A percentile compares a stretch with the other conserved stretches of the same genome.
These are phyloP conservation scores for Wiebesia pumilae DNA, from an alignment of 1,140 invertebrate species.

Conservation along the genomic window DNA sequence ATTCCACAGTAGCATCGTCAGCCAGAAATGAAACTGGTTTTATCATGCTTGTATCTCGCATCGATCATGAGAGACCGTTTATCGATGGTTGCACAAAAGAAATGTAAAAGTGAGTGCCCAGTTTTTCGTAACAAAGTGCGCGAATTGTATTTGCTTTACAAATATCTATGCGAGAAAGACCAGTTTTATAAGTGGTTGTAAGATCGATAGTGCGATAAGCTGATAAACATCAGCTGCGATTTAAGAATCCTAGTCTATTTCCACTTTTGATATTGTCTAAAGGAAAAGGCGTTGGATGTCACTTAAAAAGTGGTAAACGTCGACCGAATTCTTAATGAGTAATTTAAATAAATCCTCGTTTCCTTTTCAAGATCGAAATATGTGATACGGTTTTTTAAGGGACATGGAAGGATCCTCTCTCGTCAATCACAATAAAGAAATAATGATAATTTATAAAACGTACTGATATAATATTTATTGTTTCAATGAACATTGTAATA, in stretches of 20 bases:
- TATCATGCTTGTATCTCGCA: background rate
- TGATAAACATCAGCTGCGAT: conserved; percentile 30
- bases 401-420: background rate
- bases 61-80: background rate
- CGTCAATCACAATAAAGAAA: conserved; percentile 44
- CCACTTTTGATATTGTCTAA: background rate
- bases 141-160: background rate
- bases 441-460: conserved; percentile 72
- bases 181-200: background rate
- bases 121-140: background rate
- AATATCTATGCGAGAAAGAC: background rate
- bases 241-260: background rate
- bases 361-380: background rate
- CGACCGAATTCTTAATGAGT: too few relatives aligned
- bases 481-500: conserved; percentile 75
- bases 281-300: too few relatives aligned
- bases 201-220: background rate
- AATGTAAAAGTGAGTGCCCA: background rate
- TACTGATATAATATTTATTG: conserved; percentile 77
- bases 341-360: too few relatives aligned
- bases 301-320: too few relatives aligned
- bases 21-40: conserved; percentile 23
- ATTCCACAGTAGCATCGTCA: background rate
- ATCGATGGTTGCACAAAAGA: conserved; percentile 12
- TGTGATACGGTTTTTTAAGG: background rate